Evolutionary conservation across 2,797 vertebrate species (phyloP).

Genomic region (Gallinago stenura): DNA sequence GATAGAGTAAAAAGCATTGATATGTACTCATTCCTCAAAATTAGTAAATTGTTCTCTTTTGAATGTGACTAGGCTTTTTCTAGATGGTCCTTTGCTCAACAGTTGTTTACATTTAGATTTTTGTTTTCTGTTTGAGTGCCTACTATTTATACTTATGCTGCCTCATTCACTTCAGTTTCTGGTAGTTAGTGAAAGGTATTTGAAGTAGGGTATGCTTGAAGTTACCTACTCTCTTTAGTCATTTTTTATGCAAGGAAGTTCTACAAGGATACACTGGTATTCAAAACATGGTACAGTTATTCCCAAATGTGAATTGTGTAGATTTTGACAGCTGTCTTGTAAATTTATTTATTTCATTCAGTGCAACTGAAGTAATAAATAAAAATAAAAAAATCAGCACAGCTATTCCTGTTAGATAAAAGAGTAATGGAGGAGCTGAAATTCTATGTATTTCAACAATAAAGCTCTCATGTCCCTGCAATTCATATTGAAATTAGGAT

Average conservation of each 20-base stretch:
- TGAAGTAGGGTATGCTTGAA: not conserved
- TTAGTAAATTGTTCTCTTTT: not conserved
- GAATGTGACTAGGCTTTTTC: not conserved
- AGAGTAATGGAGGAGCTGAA: not conserved
- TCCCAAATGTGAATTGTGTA: not conserved
- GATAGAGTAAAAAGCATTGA: not conserved
- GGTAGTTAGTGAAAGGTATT: not conserved
- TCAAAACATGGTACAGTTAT: not conserved
- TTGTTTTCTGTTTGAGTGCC: not conserved
- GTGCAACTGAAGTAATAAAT: not conserved
- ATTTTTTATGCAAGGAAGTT: not conserved
- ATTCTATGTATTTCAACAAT: not conserved
- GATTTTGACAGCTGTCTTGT: not conserved
- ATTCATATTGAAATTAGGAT: constrained; percentile 6
- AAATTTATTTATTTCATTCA: not conserved
- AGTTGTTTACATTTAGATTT: not conserved
- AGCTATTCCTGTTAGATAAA: not conserved
- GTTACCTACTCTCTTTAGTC: not conserved
- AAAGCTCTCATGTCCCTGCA: not conserved
- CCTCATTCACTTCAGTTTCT: not conserved
- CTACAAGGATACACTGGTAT: not conserved
- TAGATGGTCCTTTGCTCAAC: not conserved
- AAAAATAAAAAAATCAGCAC: not conserved
- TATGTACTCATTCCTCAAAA: not conserved
- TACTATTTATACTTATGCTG: not conserved